phyloP scores from a whole-genome alignment of 1,140 invertebrate species.

The Scaptomyza hsui region DNA sequence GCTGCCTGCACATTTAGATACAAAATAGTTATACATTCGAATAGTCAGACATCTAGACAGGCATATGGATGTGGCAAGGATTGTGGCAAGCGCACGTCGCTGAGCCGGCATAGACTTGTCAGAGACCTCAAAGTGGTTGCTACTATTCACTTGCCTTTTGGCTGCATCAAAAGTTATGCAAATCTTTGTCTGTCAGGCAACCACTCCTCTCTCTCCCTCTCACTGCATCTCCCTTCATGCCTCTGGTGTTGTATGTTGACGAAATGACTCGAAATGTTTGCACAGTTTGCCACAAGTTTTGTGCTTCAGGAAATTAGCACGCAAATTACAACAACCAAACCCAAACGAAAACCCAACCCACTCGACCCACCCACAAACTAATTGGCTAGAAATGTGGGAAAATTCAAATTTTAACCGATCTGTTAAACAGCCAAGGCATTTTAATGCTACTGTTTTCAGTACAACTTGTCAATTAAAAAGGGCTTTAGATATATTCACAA shows the following conservation, averaged over 20 bases:
- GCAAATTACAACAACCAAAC: constrained; percentile 55
- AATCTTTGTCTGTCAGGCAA: constrained; percentile 37
- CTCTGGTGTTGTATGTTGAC: constrained; percentile 24
- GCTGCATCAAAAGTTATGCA: constrained; percentile 65
- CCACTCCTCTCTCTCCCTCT: neutral
- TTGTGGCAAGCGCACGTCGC: neutral
- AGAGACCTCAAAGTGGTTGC: constrained; percentile 33
- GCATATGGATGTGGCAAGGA: constrained; percentile 6
- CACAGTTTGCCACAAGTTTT: constrained; percentile 45
- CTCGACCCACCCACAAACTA: constrained; percentile 8
- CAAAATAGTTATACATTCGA: constrained; percentile 1
- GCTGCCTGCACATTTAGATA: constrained; percentile 14
- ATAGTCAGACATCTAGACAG: neutral
- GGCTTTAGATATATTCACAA: no score
- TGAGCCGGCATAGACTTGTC: constrained; percentile 8
- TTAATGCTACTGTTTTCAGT: neutral
- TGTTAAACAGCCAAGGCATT: constrained; percentile 7
- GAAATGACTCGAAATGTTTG: constrained; percentile 59
- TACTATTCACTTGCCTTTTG: constrained; percentile 39
- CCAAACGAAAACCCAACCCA: constrained; percentile 5
- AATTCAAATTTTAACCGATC: constrained; percentile 23
- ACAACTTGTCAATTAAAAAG: no score
- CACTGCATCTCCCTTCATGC: neutral
- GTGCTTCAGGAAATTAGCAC: constrained; percentile 69
- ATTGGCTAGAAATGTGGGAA: constrained; percentile 40